Base-by-base conservation (phyloP, 2,888 invertebrate species). In the Tanytarsus gracilentus region DNA sequence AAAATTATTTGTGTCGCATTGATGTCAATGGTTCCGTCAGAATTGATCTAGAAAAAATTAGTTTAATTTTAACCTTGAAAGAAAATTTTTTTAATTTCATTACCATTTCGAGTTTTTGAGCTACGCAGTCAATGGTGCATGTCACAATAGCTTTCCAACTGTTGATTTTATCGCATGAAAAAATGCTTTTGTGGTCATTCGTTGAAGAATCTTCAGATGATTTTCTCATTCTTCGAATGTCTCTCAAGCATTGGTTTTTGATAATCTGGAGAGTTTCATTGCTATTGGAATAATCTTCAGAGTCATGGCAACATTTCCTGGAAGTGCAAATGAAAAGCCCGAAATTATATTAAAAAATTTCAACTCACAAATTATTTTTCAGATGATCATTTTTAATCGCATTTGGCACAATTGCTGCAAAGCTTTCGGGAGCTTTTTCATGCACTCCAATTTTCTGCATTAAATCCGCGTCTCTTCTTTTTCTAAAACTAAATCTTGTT, bases 51-150 rank as follows among this genome's bases (percentile, higher is more conserved):
- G n/a, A 9, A 33, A 53, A 27, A 27, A 25, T 14, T 16, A 14
- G 11, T 44, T 44, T 23, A 44, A 8, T 44, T 21, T 49, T 49
- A 26, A 49, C 9, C 8, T 14, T 29, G 9, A n/a, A 48, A 48
- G 14, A n/a, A 11, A n/a, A 9, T 7, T 39, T 39, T 48, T 18
- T 4, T 9, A 11, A n/a, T 27, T 11, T 51, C 14, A 5, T 36
- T 33, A 53, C 53, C 53, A 53, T 53, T 53, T 29, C 53, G 23
- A 53, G 14, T 33, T 36, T 53, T 23, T 14, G 33, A n/a, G 23
- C 53, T 18, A 53, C 25, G 14, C 53, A 53, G 14, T 53, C 36
- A 7, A 53, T 23, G 7, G 36, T 36, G 36, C 53, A 53, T 23
- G 53, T 36, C 11, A 53, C 36, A 14, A 7, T 16, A 4, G 23